Evolutionary conservation across 1,140 invertebrate species (phyloP), one percentile per base, ranked within the genome.

Genomic region (Diabrotica virgifera): DNA sequence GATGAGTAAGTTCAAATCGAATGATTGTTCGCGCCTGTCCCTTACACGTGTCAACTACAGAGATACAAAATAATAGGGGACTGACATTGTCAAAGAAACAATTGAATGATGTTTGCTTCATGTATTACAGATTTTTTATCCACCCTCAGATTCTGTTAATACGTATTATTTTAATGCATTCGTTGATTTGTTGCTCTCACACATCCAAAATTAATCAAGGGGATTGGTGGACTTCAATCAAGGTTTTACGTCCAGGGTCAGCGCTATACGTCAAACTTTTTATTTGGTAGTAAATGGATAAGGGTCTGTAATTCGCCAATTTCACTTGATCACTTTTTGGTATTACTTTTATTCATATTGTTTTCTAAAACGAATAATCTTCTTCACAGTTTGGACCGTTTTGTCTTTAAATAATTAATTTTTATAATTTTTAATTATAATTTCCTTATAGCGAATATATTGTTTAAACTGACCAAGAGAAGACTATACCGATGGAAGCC

Each of bases 101-200:
- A 62, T 62, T 63, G 64, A 62, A 68, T 65, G 56, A 68, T 70
- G 69, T 70, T 70, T 70, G 66, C 66, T 70, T 68, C 69, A 64
- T 70, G 69, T 70, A 70, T 70, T 67, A 70, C 65, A 61, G 52
- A 70, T 67, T 68, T 62, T 70, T 67, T 64, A 55, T 56, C 51
- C 65, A 46, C 40, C 51, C 65, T 36, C 37, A 54, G 52, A 38
- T 62, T 62, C 51, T 7, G 50, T 46, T 57, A 61, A 62, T 62
- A 62, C 60, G 38, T 55, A 62, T 62, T 62, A 54, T 62, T 55
- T 62, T 55, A 55, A 62, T 54, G 51, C 60, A 62, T 53, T 54
- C 52, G 38, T 14, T 37, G 51, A 54, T 62, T 62, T 62, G 60
- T 53, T 40, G 51, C 35, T 37, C 13, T 36, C 60, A 50, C 36